Evolutionary conservation across 2,888 invertebrate genomes (phyloP), one percentile per base, ranked within the genome.

Genomic region (Dysmachus trigonus): DNA sequence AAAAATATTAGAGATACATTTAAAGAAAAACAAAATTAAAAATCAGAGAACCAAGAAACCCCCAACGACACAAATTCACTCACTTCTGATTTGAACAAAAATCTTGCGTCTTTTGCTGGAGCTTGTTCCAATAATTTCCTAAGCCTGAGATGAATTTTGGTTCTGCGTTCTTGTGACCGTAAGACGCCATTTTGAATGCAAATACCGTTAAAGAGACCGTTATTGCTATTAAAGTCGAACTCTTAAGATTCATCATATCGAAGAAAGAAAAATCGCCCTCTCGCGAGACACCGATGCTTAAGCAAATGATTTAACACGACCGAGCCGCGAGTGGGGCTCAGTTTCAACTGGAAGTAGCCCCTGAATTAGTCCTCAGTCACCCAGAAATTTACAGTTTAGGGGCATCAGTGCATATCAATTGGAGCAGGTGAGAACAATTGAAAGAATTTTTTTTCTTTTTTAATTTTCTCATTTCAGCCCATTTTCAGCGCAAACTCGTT

Each of bases 61-160:
- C 18, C 18, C n/a, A 53, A 53, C 18, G 53, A 6, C 6, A 62
- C 62, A 38, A 38, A 51, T 15, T 51, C 1, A 18, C 27, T 76
- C 33, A 81, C 81, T 33, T 81, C 31, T 81, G 81, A 18, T 8
- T 33, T 1, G 53, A 8, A 13, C 81, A 81, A 33, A 53, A 15
- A 2, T 31, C 33, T 30, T 81, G 81, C 1, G 81, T 33, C 15
- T 53, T 81, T 3, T 53, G 53, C 8, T 53, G 53, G 3, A 62
- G 7, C 31, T 81, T 81, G n/a, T 81, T 81, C 81, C 81, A 81
- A 10, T 81, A 81, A 18, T 81, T 62, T 1, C 81, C 53, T 2
- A 81, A 22, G 0, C 81, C 53, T 2, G 81, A 81, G 13, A 81
- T 81, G 18, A 81, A 81, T 18, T 6, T 3, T 5, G 47, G 15